These are phyloP conservation scores for Pristis pectinata DNA, from an alignment of 2,797 vertebrate genomes.

Conservation along the genomic window DNA sequence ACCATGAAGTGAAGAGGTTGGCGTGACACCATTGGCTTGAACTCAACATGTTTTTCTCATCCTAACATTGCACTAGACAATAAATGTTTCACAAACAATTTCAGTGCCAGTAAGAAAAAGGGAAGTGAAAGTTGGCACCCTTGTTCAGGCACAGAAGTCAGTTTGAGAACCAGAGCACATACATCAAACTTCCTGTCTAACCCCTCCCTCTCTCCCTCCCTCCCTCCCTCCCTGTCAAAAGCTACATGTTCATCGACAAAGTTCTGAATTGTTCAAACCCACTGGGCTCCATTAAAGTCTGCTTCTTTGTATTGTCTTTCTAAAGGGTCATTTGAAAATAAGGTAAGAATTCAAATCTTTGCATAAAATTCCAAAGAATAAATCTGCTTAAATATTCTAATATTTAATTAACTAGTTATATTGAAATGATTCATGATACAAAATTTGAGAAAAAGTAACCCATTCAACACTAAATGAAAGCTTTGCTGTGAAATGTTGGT, in stretches of 20 bases:
- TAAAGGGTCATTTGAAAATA: background rate
- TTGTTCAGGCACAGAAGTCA: background rate
- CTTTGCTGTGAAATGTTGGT: background rate
- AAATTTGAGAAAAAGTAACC: background rate
- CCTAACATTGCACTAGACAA: background rate
- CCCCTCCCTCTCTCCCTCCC: background rate
- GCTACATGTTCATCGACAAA: background rate
- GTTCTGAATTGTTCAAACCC: background rate
- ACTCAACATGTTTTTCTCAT: background rate
- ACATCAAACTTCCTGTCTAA: background rate
- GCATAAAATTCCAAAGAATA: background rate
- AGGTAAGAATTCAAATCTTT: background rate
- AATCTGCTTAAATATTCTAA: background rate
- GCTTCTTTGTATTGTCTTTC: background rate
- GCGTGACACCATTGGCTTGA: background rate
- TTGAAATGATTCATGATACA: background rate
- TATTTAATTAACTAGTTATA: background rate
- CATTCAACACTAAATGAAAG: background rate
- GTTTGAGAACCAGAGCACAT: background rate
- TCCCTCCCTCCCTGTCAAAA: background rate
- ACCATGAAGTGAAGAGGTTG: background rate
- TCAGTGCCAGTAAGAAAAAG: background rate
- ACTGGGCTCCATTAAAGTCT: background rate
- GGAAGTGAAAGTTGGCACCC: conserved; percentile 21
- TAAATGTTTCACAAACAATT: background rate